Conservation (phyloP, 53 echinoderm and acorn worm genomes). For the Pentamera pediparva region DNA sequence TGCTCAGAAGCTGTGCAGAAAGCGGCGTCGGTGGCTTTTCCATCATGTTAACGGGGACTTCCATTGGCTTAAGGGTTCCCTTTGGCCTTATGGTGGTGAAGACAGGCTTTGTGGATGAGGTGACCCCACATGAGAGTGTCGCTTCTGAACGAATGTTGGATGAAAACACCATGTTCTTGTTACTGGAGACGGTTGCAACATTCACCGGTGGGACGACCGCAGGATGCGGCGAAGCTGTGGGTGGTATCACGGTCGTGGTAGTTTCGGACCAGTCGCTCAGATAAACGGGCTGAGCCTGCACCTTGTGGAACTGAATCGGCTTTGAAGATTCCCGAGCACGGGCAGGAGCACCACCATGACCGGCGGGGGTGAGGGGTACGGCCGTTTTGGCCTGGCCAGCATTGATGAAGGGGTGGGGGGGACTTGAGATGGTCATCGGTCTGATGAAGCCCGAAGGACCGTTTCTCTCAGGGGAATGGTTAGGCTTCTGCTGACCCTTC, state of each 20-base stretch:
- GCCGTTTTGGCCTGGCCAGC: slow-evolving; percentile 18
- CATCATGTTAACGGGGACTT: not conserved
- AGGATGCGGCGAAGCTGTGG: not conserved
- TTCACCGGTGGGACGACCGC: not conserved
- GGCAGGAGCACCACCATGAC: slow-evolving; percentile 59
- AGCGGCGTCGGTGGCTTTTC: slow-evolving; percentile 26
- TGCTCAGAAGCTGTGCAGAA: not conserved
- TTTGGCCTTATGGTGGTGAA: not conserved
- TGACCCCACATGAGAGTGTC: not conserved
- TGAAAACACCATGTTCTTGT: slow-evolving; percentile 20
- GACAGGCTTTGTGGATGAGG: not conserved
- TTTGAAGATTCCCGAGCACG: slow-evolving; percentile 38
- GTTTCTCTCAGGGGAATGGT: slow-evolving; percentile 31
- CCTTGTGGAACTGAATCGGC: slow-evolving; percentile 45
- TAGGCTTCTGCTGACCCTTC: slow-evolving; percentile 8
- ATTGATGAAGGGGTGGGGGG: slow-evolving; percentile 15
- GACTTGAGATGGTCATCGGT: slow-evolving; percentile 20
- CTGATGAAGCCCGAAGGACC: slow-evolving; percentile 22
- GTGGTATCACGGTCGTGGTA: not conserved
- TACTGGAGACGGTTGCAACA: slow-evolving; percentile 25
- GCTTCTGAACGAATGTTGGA: not conserved
- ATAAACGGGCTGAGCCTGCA: slow-evolving; percentile 29
- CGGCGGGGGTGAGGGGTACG: slow-evolving; percentile 47
- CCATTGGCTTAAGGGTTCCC: slow-evolving; percentile 18
- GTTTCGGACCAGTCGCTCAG: slow-evolving; percentile 24